phyloP scores from a whole-genome alignment of 1,140 invertebrate genomes.

The Eueides isabella region DNA sequence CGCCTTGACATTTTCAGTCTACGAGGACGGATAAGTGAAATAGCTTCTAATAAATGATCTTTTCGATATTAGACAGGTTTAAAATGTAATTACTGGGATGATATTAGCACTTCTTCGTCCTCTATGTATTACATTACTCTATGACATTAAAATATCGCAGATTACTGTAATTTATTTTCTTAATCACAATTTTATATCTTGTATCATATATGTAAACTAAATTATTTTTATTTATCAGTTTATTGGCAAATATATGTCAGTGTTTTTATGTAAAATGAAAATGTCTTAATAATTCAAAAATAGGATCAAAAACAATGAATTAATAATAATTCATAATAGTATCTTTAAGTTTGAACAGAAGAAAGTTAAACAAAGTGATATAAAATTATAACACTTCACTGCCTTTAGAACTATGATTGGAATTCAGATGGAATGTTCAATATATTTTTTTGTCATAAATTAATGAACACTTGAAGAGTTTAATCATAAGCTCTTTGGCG shows the following conservation, averaged over 20 bases:
- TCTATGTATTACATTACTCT: neutral
- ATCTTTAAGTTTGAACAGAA: too few species aligned
- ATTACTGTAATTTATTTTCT: neutral
- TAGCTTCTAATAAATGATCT: slow-evolving; percentile 10
- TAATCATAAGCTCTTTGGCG: slow-evolving; percentile 14
- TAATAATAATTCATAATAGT: too few species aligned
- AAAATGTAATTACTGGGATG: neutral
- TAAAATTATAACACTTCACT: neutral
- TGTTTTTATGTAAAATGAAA: too few species aligned
- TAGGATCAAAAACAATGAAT: too few species aligned
- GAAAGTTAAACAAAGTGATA: too few species aligned
- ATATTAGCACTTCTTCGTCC: slow-evolving; percentile 10
- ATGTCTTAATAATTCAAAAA: too few species aligned
- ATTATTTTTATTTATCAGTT: too few species aligned
- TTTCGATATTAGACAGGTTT: slow-evolving; percentile 1
- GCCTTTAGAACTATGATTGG: neutral
- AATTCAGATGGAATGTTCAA: neutral
- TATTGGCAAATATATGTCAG: too few species aligned
- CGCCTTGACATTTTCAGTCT: slow-evolving; percentile 47
- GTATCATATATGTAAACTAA: too few species aligned
- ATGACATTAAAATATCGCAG: neutral
- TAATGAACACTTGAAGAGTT: neutral
- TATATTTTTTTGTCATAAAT: neutral
- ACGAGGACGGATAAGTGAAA: slow-evolving; percentile 39
- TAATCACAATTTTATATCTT: neutral